phyloP scores from a whole-genome alignment of 2,113 vertebrate species.

The Nothocercus julius region DNA sequence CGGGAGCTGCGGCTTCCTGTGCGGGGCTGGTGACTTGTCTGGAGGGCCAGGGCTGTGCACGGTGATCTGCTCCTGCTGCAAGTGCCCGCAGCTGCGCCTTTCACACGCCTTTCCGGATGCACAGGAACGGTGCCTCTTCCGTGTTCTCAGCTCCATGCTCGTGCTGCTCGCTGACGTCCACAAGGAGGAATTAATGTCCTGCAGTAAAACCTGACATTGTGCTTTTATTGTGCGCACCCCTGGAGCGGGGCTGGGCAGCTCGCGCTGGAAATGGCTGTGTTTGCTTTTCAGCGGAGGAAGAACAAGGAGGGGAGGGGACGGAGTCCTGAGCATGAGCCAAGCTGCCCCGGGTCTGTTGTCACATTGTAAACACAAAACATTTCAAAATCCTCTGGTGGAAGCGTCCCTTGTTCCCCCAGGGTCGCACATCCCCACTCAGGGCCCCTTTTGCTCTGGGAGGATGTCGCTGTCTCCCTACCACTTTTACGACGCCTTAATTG shows the following conservation, averaged over 20 bases:
- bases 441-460: neutral
- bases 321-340: neutral
- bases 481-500: neutral
- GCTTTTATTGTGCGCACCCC: neutral
- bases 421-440: neutral
- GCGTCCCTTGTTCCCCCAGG: neutral
- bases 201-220: slow-evolving; percentile 49
- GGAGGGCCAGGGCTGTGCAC: neutral
- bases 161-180: neutral
- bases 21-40: fast-evolving
- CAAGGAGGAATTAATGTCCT: neutral
- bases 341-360: neutral
- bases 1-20: neutral
- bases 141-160: neutral
- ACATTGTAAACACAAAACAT: neutral
- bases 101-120: neutral
- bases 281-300: neutral
- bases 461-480: neutral
- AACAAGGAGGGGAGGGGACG: neutral
- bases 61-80: no score
- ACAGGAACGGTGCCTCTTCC: neutral
- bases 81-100: no score
- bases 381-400: neutral
- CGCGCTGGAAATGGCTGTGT: neutral
- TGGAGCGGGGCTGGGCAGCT: neutral